Evolutionary conservation across 1,140 invertebrate species (phyloP).

Genomic region (Latrodectus geometricus): DNA sequence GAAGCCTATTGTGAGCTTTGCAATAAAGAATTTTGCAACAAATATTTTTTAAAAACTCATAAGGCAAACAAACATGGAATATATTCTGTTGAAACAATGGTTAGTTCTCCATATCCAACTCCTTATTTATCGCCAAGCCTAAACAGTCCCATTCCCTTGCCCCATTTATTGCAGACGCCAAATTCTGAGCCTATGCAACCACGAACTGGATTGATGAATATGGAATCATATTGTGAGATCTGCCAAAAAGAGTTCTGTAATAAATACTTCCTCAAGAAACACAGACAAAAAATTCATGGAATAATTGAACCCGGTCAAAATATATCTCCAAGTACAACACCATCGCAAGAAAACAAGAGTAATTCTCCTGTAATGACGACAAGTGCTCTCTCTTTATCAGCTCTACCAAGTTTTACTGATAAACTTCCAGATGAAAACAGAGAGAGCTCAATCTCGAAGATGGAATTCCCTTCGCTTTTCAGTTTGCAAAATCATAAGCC

Average conservation of each 20-base stretch:
- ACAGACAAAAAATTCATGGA: slow-evolving; percentile 94
- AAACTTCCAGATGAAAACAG: slow-evolving; percentile 38
- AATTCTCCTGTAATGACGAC: slow-evolving; percentile 61
- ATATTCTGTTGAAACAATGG: slow-evolving; percentile 65
- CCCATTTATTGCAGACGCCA: slow-evolving; percentile 43
- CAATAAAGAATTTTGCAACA: slow-evolving; percentile 85
- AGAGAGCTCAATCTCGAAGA: slow-evolving; percentile 38
- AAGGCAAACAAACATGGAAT: slow-evolving; percentile 95
- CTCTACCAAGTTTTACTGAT: slow-evolving; percentile 41
- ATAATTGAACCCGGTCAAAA: slow-evolving; percentile 70
- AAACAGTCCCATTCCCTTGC: slow-evolving; percentile 46
- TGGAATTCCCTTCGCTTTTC: slow-evolving; percentile 58
- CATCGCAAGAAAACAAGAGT: slow-evolving; percentile 51
- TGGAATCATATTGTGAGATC: slow-evolving; percentile 76
- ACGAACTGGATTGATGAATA: slow-evolving; percentile 57
- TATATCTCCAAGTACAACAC: slow-evolving; percentile 52
- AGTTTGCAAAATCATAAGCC: slow-evolving; percentile 50
- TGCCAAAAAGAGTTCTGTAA: slow-evolving; percentile 99
- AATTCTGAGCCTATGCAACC: slow-evolving; percentile 41
- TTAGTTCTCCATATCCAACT: slow-evolving; percentile 57
- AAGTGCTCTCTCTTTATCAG: slow-evolving; percentile 39
- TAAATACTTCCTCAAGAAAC: slow-evolving; percentile 99
- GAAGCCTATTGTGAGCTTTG: slow-evolving; percentile 88
- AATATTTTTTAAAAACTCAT: slow-evolving; percentile 98
- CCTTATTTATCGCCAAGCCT: slow-evolving; percentile 19